phyloP scores from a whole-genome alignment of 2,113 vertebrate genomes.

The Sinocyclocheilus anshuiensis region DNA sequence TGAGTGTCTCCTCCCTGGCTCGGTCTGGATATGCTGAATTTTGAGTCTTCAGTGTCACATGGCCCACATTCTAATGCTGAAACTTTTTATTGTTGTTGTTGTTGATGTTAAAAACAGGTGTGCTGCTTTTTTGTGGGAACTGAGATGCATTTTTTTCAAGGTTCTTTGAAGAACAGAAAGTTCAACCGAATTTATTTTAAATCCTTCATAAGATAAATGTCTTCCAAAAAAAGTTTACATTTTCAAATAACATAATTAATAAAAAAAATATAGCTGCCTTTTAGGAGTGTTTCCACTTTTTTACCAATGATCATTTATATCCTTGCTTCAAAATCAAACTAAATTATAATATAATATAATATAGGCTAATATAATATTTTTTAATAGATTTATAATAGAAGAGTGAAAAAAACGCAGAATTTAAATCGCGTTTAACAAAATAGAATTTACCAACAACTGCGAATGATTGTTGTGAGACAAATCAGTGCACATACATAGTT shows the following conservation, averaged over 20 bases:
- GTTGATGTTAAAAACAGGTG: background rate
- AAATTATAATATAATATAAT: too few relatives aligned
- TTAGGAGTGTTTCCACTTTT: background rate
- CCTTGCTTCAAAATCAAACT: background rate
- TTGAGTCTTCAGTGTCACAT: too few relatives aligned
- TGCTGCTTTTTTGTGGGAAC: too few relatives aligned
- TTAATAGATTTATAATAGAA: background rate
- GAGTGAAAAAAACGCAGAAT: background rate
- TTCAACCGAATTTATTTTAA: too few relatives aligned
- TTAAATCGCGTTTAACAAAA: background rate
- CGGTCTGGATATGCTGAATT: conserved; percentile 17
- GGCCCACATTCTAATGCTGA: background rate
- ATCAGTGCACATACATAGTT: background rate
- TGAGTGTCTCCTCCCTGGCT: conserved; percentile 51
- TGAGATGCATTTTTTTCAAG: too few relatives aligned
- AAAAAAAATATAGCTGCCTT: too few relatives aligned
- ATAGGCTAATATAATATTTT: too few relatives aligned
- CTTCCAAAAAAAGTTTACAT: too few relatives aligned
- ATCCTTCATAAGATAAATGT: too few relatives aligned
- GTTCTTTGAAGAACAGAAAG: background rate
- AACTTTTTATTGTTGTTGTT: background rate
- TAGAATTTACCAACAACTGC: too few relatives aligned
- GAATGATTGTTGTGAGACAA: conserved; percentile 3
- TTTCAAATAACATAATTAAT: too few relatives aligned
- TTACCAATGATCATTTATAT: background rate